Conservation (phyloP, 2,888 invertebrate species). For the Ophion costatus region DNA sequence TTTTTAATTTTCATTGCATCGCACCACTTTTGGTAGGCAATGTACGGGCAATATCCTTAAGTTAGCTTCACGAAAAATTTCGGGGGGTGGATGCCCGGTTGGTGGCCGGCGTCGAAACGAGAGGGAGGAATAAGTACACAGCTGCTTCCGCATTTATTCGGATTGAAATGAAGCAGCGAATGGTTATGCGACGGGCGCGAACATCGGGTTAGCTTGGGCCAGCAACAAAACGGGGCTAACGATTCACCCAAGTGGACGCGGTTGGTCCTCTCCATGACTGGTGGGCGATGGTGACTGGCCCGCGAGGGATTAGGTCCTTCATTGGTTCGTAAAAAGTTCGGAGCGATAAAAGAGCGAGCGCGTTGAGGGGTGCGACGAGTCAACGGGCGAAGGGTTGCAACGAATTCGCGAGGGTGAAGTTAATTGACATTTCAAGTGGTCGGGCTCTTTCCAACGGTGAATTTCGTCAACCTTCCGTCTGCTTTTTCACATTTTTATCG, state of each 20-base stretch:
- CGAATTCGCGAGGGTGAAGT: conserved; percentile 54
- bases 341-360: conserved; percentile 63
- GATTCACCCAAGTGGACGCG: conserved; percentile 44
- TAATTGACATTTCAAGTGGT: conserved; percentile 66
- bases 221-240: conserved; percentile 10
- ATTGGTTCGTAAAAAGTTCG: conserved; percentile 57
- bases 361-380: background rate
- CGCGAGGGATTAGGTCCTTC: conserved; percentile 45
- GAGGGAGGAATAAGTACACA: conserved; percentile 68
- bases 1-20: too few relatives aligned
- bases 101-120: conserved; percentile 7
- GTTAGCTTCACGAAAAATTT: conserved; percentile 76
- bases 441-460: conserved; percentile 39
- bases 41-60: too few relatives aligned
- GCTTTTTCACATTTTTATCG: conserved; percentile 10
- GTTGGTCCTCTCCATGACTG: conserved; percentile 70
- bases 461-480: conserved; percentile 44
- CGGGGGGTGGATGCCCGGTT: background rate
- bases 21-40: too few relatives aligned
- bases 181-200: conserved; percentile 57
- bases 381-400: background rate
- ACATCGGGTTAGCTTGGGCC: conserved; percentile 62
- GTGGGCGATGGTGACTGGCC: conserved; percentile 64
- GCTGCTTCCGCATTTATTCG: conserved; percentile 79
- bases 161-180: conserved; percentile 73